phyloP scores from a whole-genome alignment of 2,888 invertebrate genomes.

The Lasioglossum leucozonium region DNA sequence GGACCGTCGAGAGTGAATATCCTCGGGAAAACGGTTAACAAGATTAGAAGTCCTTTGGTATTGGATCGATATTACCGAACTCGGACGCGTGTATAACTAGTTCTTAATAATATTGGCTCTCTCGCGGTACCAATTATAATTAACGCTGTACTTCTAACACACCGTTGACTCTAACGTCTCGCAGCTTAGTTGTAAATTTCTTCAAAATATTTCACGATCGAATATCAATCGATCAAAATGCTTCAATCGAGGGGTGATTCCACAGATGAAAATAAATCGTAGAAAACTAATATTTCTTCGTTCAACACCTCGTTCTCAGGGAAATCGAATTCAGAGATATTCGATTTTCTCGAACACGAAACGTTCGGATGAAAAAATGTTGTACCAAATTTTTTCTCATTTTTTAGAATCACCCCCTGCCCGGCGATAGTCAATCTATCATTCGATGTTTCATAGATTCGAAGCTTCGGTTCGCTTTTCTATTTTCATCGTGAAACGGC shows the following conservation, averaged over 20 bases:
- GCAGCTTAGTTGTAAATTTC: neutral
- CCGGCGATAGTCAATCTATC: neutral
- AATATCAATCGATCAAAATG: too few species aligned
- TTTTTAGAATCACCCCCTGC: neutral
- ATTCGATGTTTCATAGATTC: neutral
- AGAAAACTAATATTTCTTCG: too few species aligned
- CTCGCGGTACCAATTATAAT: neutral
- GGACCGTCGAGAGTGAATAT: neutral
- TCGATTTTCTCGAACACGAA: neutral
- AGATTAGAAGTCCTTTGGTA: neutral
- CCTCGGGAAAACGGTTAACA: constrained; percentile 2
- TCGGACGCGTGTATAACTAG: neutral
- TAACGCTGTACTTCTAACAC: neutral
- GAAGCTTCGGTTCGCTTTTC: neutral
- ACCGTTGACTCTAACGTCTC: neutral
- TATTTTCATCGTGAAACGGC: neutral
- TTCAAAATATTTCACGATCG: neutral
- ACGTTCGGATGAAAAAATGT: neutral
- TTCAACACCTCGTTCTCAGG: too few species aligned
- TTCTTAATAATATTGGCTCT: neutral
- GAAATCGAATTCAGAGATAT: too few species aligned
- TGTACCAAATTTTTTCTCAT: neutral
- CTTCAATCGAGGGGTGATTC: too few species aligned
- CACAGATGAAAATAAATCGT: too few species aligned
- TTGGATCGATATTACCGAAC: neutral